Evolutionary conservation across 2,888 invertebrate genomes (phyloP), one percentile per base, ranked within the genome.

Genomic region (Cheilosia vulpina): DNA sequence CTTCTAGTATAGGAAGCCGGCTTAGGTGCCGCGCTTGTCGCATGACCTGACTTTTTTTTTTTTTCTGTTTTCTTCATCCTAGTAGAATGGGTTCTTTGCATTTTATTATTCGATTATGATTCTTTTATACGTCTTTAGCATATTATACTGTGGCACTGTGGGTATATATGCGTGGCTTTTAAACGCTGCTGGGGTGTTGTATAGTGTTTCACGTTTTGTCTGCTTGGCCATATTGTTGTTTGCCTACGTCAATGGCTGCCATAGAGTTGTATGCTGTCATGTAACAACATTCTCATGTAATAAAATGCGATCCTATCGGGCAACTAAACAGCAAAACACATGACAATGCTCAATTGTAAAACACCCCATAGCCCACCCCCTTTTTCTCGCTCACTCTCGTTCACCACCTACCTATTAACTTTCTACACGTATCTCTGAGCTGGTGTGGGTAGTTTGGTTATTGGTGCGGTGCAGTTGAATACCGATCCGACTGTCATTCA

Each of bases 161-260:
- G 9, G 52, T 31, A 31, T 31, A 31, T 31, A 47, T 43, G 31
- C 38, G 47, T 57, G 52, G 34, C 41, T 57, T 69, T 69, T 66
- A 55, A 9, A 53, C 15, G 13, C 38, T 45, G 60, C 31, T 68
- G 65, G 78, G 65, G 19, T 65, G 66, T 17, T 57, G 66, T 78
- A 65, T 82, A 65, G 65, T 55, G 71, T 82, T 78, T 78, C 78
- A 66, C 21, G 82, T 68, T 38, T 57, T 55, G 60, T 47, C 38
- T 62, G 60, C 3, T 52, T 55, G 62, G 24, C 3, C 17, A 19
- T 78, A 24, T 50, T 58, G 31, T 53, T 71, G 43, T 38, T 78
- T 68, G 85, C 81, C 85, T 85, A 81, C 85, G 85, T 85, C 85
- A 85, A 81, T 81, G 76, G 60, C 9, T 73, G 52, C 34, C n/a